These are phyloP conservation scores for Xenops minutus DNA, from an alignment of 2,797 vertebrate species.

Conservation along the genomic window DNA sequence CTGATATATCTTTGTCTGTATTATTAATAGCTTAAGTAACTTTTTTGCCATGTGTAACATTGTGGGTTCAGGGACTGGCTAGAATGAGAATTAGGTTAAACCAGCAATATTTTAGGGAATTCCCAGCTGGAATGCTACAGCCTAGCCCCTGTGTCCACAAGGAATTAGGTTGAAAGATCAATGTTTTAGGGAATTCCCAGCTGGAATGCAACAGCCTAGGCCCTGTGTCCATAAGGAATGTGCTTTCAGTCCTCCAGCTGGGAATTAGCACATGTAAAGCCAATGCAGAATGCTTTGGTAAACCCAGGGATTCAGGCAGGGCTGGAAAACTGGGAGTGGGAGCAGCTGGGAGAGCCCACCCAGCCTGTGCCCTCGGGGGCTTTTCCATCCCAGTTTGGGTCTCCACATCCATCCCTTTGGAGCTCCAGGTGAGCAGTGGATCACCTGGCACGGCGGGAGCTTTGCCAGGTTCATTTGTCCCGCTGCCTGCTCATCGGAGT, in stretches of 20 bases:
- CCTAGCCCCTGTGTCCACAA: neutral
- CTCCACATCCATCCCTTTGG: neutral
- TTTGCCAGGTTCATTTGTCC: constrained; percentile 42
- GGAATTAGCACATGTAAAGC: neutral
- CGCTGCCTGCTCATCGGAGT: constrained; percentile 34
- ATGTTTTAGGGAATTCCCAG: neutral
- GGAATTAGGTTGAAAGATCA: neutral
- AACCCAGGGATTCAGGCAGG: neutral
- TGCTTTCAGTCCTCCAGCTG: neutral
- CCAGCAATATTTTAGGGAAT: neutral
- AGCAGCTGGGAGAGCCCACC: neutral
- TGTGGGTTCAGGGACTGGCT: neutral
- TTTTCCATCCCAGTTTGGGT: rapidly evolving
- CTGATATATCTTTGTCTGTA: neutral
- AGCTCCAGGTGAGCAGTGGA: neutral
- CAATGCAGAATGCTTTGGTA: neutral
- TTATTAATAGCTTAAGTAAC: neutral
- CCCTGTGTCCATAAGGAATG: neutral
- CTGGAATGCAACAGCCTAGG: neutral
- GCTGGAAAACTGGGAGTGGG: neutral
- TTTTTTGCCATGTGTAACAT: neutral
- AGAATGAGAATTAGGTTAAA: neutral
- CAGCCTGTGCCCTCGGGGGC: neutral
- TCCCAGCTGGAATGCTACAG: neutral
- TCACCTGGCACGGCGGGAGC: constrained; percentile 11